A percentile compares a stretch with the other conserved stretches of the same genome.
These are phyloP conservation scores for Cepaea nemoralis DNA, from an alignment of 1,140 invertebrate species.

Conservation along the genomic window DNA sequence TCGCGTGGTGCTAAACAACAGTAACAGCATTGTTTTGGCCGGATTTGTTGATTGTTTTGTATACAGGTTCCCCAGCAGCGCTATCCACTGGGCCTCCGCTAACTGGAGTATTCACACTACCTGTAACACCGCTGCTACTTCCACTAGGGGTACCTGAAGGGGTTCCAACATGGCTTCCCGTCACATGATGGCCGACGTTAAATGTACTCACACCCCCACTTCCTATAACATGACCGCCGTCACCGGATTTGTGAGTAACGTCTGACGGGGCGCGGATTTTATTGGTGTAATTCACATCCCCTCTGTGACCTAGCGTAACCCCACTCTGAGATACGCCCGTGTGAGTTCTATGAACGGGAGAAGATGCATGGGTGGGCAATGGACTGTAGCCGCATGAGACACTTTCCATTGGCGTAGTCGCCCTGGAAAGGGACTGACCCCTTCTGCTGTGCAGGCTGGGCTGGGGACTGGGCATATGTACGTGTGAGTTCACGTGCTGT, in stretches of 20 bases:
- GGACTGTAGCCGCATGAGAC: conserved; percentile 46
- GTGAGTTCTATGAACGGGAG: conserved; percentile 47
- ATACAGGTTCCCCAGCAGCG: conserved; percentile 12
- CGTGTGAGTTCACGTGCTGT: conserved; percentile 25
- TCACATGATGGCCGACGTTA: neutral
- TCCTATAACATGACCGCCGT: neutral
- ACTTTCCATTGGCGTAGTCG: conserved; percentile 12
- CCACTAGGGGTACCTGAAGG: neutral
- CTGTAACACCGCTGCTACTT: neutral
- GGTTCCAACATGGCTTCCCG: neutral
- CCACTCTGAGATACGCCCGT: neutral
- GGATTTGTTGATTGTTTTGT: conserved; percentile 38
- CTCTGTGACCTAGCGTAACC: neutral
- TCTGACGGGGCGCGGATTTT: neutral
- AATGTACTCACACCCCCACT: conserved; percentile 4
- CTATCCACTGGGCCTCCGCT: neutral
- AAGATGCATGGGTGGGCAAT: conserved; percentile 47
- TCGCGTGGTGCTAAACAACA: conserved; percentile 4
- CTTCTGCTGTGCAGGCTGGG: conserved; percentile 27
- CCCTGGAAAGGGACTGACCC: conserved; percentile 21
- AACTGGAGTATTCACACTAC: neutral
- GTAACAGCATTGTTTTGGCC: conserved; percentile 34
- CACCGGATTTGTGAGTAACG: neutral
- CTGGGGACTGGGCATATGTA: conserved; percentile 33
- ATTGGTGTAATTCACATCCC: neutral